phyloP scores from a whole-genome alignment of 2,888 invertebrate species.

The Leucophenga maculata region DNA sequence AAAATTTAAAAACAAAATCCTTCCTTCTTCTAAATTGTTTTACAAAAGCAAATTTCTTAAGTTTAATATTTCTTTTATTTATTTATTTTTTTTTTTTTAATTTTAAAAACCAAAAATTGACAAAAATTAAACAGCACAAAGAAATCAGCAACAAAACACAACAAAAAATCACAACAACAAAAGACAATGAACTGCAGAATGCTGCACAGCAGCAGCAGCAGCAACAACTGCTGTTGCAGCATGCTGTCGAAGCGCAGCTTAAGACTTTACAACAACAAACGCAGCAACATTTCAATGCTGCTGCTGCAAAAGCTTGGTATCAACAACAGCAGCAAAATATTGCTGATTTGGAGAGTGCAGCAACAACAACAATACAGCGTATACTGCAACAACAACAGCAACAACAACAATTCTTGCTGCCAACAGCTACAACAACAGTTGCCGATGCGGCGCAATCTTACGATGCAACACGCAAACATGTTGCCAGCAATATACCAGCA shows the following conservation, averaged over 20 bases:
- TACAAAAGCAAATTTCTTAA: constrained; percentile 58
- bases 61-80: constrained; percentile 52
- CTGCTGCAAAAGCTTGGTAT: constrained; percentile 34
- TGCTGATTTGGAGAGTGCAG: constrained; percentile 59
- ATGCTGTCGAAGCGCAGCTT: constrained; percentile 62
- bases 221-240: constrained; percentile 66
- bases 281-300: constrained; percentile 49
- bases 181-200: constrained; percentile 28
- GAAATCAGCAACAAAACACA: constrained; percentile 3
- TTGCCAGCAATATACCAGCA: constrained; percentile 31
- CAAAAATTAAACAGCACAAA: constrained; percentile 4
- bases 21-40: constrained; percentile 63
- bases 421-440: constrained; percentile 55
- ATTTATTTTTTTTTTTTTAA: constrained; percentile 18
- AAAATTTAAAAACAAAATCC: constrained; percentile 53
- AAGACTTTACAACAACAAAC: constrained; percentile 60
- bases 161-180: constrained; percentile 32
- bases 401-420: constrained; percentile 2
- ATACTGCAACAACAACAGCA: constrained; percentile 35
- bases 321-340: constrained; percentile 59
- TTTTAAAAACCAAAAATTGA: constrained; percentile 22
- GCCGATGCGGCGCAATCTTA: neutral
- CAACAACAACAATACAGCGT: constrained; percentile 71
- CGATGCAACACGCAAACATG: neutral
- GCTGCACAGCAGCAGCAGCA: constrained; percentile 44